These are phyloP conservation scores for Caenorhabditis virilis DNA, from an alignment of 2,888 invertebrate species.

Conservation along the genomic window DNA sequence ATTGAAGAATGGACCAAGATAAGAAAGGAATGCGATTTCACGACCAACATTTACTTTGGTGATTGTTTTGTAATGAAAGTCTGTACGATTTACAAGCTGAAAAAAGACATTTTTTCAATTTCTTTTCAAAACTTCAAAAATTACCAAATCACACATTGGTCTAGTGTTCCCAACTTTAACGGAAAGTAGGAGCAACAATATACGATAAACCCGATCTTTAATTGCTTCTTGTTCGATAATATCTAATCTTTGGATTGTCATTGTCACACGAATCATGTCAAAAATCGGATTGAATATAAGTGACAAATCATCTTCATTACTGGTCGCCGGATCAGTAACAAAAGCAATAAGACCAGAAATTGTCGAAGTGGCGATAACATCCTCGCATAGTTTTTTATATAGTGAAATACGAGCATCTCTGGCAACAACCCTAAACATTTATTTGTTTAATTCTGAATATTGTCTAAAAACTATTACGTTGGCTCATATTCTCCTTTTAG, in stretches of 20 bases:
- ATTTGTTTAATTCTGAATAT: not conserved
- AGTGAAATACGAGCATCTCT: not conserved
- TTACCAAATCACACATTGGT: conserved; percentile 37
- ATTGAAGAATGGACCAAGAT: conserved; percentile 87
- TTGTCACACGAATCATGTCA: conserved; percentile 18
- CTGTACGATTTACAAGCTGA: conserved; percentile 20
- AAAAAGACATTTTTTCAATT: no score
- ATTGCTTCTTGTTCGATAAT: conserved; percentile 13
- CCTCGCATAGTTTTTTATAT: conserved; percentile 9
- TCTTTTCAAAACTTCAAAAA: not conserved
- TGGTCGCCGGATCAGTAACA: not conserved
- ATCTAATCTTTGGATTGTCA: conserved; percentile 23
- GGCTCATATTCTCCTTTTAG: conserved; percentile 5
- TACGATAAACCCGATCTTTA: conserved; percentile 13
- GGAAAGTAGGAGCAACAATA: conserved; percentile 17
- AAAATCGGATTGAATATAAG: conserved; percentile 45
- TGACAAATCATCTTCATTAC: not conserved
- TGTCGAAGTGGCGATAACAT: conserved; percentile 10
- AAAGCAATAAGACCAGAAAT: conserved; percentile 4
- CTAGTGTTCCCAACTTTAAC: conserved; percentile 11
- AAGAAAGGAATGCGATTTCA: conserved; percentile 84
- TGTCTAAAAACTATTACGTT: not conserved
- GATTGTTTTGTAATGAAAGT: conserved; percentile 20
- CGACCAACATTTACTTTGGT: conserved; percentile 76
- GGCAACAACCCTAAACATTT: not conserved